A percentile compares a stretch with the other conserved stretches of the same genome.
Conservation (phyloP, 1,140 invertebrate species). For the Drosophila biarmipes region DNA sequence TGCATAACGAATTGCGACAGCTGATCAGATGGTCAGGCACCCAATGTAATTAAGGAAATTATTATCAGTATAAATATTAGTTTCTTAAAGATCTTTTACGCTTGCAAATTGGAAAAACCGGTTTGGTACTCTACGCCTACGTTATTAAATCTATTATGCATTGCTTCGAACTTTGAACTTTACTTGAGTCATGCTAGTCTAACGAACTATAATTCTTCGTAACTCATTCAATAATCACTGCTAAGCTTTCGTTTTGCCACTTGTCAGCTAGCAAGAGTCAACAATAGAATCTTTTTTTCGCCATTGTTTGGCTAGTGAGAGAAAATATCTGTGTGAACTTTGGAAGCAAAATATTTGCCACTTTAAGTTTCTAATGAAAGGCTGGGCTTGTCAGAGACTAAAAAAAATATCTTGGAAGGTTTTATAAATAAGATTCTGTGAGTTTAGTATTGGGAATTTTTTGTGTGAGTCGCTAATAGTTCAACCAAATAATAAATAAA, state of each 20-base stretch:
- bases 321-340: conserved; percentile 33
- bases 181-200: conserved; percentile 24
- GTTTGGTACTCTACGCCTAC: background rate
- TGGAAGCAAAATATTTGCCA: conserved; percentile 30
- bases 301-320: conserved; percentile 21
- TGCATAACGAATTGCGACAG: background rate
- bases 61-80: conserved; percentile 1
- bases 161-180: conserved; percentile 20
- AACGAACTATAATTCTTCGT: conserved; percentile 14
- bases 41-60: conserved; percentile 19
- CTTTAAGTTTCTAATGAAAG: conserved; percentile 30
- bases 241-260: conserved; percentile 1
- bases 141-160: conserved; percentile 9
- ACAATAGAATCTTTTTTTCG: conserved; percentile 35
- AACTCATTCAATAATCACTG: background rate
- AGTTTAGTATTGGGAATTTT: too few species aligned
- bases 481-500: too few species aligned
- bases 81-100: background rate
- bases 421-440: background rate
- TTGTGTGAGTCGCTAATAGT: too few species aligned
- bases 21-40: background rate
- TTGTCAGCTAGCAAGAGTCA: conserved; percentile 11
- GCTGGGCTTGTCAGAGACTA: conserved; percentile 6
- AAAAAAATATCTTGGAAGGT: background rate
- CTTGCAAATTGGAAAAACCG: background rate